Base-by-base conservation (phyloP, 2,113 vertebrate genomes). In the Trogon melanurus region DNA sequence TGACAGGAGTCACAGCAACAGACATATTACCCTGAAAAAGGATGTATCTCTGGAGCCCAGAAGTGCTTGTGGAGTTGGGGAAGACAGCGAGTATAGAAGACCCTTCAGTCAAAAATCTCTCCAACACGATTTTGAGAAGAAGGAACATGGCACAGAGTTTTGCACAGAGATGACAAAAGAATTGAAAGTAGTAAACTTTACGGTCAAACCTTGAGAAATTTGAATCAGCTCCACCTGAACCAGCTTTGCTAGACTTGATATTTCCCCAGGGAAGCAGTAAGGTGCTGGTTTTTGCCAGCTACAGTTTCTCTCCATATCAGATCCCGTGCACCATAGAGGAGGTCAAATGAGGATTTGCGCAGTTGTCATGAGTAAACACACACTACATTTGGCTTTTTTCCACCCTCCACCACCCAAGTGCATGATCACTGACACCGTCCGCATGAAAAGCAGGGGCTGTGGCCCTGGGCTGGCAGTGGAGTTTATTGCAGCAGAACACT, bases 391-490 rank as follows among this genome's bases (percentile, higher is more conserved):
- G 45, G 1, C 18, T 94, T 73, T 80, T n/a, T 73, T 53, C 16
- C 29, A 60, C 2, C 4, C 18, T 1, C 21, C 3, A 16, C 12
- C 11, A 38, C 4, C 4, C 47, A 30, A 2, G 12, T 58, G 7
- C 1, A 1, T 3, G 18, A 20, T 58, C 11, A 5, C 5, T 30
- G n/a, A n/a, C 13, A 29, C 13, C 3, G 1, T 11, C 29, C 32
- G 29, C 17, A 22, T 1, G 5, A 62, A 65, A 65, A 66, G 30
- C 20, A 57, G 26, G 9, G 25, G 4, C 36, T 84, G 27, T 20
- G 25, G 25, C 11, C 15, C 44, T 41, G 57, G 18, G 19, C 25
- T 72, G 7, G 14, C 23, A 2, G 0, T 6, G 2, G 11, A 4
- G 3, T 1, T 64, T 48, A 17, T 23, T 60, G 20, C 45, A 61